These are phyloP conservation scores for Conchocele bisecta DNA, from an alignment of 2,888 invertebrate species.

Conservation along the genomic window DNA sequence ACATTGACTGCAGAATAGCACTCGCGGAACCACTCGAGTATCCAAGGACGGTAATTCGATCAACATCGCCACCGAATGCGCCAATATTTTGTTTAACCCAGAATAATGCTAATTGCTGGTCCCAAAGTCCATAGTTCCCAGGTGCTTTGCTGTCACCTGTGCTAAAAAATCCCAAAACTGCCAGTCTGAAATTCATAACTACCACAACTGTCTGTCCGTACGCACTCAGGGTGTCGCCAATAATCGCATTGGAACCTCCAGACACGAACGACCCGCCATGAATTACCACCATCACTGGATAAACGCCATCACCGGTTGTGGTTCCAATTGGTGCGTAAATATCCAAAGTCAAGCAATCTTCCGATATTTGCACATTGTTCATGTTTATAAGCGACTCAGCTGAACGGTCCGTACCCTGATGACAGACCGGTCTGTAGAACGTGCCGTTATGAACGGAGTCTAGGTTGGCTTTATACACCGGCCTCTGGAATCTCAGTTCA, in stretches of 20 bases:
- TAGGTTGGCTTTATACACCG: conserved; percentile 15
- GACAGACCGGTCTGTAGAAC: conserved; percentile 29
- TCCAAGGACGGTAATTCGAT: conserved; percentile 89
- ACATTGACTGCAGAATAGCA: conserved; percentile 43
- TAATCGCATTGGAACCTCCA: conserved; percentile 78
- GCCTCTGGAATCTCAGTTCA: conserved; percentile 36
- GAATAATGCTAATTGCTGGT: conserved; percentile 82
- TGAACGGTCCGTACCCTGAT: not conserved
- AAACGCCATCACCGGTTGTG: conserved; percentile 42
- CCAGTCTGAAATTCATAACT: conserved; percentile 84
- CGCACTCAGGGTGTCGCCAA: conserved; percentile 55
- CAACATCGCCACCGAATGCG: conserved; percentile 91
- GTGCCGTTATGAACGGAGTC: conserved; percentile 33
- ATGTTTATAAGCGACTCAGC: too few species aligned
- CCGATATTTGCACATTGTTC: conserved; percentile 10
- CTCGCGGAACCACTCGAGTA: conserved; percentile 86
- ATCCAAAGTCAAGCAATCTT: conserved; percentile 50
- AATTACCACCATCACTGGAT: conserved; percentile 84
- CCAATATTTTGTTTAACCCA: conserved; percentile 88
- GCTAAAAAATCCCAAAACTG: conserved; percentile 83
- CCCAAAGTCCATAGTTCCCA: conserved; percentile 84
- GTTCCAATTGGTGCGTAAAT: conserved; percentile 32
- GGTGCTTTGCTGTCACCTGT: conserved; percentile 83
- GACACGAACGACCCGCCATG: conserved; percentile 82
- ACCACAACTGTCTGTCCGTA: conserved; percentile 84